These are phyloP conservation scores for Cyanoliseus patagonus DNA, from an alignment of 2,113 vertebrate genomes.

Conservation along the genomic window DNA sequence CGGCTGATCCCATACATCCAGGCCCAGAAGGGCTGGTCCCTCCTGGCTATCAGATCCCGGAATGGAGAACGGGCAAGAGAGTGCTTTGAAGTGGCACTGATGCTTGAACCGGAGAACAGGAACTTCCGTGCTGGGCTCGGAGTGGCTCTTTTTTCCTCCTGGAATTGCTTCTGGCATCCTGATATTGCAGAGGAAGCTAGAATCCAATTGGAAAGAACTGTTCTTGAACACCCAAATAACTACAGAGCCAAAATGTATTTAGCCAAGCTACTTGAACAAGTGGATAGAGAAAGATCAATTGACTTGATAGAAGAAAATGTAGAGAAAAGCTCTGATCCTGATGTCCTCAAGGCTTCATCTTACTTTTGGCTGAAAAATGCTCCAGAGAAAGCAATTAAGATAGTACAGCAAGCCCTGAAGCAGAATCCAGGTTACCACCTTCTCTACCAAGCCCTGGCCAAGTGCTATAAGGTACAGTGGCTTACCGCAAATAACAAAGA, in stretches of 20 bases:
- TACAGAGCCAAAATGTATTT: background rate
- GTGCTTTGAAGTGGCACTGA: background rate
- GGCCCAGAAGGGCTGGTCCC: background rate
- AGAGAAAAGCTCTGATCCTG: background rate
- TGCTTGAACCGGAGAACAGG: background rate
- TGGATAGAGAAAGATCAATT: accelerated
- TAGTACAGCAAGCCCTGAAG: background rate
- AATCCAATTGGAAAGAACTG: background rate
- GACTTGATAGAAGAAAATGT: accelerated
- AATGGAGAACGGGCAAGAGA: background rate
- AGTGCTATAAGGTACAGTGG: background rate
- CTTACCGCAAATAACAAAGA: accelerated
- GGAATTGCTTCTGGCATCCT: background rate
- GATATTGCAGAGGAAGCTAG: background rate
- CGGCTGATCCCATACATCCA: accelerated
- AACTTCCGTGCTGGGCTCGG: background rate
- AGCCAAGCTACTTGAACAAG: background rate
- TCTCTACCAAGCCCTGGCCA: background rate
- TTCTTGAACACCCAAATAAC: background rate
- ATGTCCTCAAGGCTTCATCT: background rate
- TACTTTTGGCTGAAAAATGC: background rate
- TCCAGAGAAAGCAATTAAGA: accelerated
- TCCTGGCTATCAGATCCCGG: background rate
- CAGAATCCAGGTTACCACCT: background rate
- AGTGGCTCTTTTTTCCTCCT: background rate